phyloP scores from a whole-genome alignment of 2,113 vertebrate species.

The Promerops cafer region DNA sequence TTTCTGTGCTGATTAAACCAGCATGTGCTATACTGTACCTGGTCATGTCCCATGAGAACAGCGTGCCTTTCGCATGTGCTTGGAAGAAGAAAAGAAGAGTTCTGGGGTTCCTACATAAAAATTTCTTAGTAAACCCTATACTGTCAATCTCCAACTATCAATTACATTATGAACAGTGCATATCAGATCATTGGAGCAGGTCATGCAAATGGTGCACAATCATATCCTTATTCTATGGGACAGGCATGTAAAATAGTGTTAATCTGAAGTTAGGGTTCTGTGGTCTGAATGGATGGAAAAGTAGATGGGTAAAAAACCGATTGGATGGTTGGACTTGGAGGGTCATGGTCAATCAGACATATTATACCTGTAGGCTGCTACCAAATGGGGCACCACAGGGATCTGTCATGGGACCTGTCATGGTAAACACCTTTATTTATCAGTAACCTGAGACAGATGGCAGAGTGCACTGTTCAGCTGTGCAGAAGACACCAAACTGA shows the following conservation, averaged over 20 bases:
- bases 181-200: not conserved
- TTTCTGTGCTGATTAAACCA: not conserved
- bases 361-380: not conserved
- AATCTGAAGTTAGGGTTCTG: not conserved
- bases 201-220: not conserved
- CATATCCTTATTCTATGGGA: not conserved
- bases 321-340: not conserved
- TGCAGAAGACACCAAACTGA: not conserved
- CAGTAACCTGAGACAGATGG: not conserved
- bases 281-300: not conserved
- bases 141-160: not conserved
- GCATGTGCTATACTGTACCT: not conserved
- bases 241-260: not conserved
- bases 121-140: not conserved
- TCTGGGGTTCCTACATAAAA: not conserved
- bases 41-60: not conserved
- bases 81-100: not conserved
- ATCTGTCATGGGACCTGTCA: not conserved
- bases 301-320: not conserved
- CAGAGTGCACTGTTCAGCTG: not conserved
- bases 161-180: not conserved
- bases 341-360: not conserved
- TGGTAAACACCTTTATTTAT: not conserved
- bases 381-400: not conserved
- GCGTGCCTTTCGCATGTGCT: not conserved